Base-by-base conservation (phyloP, 1,140 invertebrate genomes). In the Coenobita brevimanus region DNA sequence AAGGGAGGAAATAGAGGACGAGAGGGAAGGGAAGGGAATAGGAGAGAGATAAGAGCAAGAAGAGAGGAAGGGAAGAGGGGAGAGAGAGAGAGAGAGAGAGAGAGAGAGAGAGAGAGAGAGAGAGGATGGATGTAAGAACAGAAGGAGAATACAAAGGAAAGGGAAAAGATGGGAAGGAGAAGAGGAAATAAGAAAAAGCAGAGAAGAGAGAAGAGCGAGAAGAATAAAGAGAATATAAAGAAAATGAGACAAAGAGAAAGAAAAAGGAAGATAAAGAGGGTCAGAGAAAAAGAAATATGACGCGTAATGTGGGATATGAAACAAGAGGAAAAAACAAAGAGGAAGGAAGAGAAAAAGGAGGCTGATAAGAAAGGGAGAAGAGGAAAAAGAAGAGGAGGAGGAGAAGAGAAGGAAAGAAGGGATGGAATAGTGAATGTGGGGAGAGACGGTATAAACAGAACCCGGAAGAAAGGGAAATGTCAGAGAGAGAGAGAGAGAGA, bases 21-120 rank as follows among this genome's bases (percentile, higher is more conserved):
- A 13, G 54, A 57, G 54, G 54, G 54, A 10, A 57, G n/a, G 54
- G 54, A 57, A 57, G 54, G 10, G n/a, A 13, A 57, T 57, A 57
- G 10, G n/a, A 57, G 54, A 57, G 54, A 57, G n/a, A n/a, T 10
- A 10, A n/a, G 54, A 13, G 54, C 54, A 57, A 57, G 54, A n/a
- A 57, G 54, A 57, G 54, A 57, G 54, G n/a, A n/a, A 57, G 54
- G n/a, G 54, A 57, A n/a, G n/a, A n/a, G n/a, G 54, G n/a, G 54
- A 57, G 54, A 57, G 54, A 57, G 54, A 57, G 54, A 57, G 54
- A 57, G 54, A 57, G 54, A 57, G 54, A 57, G 54, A 57, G 54
- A 57, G 54, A 57, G 54, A 57, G 54, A 57, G 54, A 57, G 54
- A 57, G 54, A 57, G 54, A 57, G 54, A 57, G 54, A 57, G 54